Percentiles rank a stretch among this genome's conserved stretches.
These are phyloP conservation scores for Rhineura floridana DNA, from an alignment of 2,113 vertebrate genomes.

Conservation along the genomic window DNA sequence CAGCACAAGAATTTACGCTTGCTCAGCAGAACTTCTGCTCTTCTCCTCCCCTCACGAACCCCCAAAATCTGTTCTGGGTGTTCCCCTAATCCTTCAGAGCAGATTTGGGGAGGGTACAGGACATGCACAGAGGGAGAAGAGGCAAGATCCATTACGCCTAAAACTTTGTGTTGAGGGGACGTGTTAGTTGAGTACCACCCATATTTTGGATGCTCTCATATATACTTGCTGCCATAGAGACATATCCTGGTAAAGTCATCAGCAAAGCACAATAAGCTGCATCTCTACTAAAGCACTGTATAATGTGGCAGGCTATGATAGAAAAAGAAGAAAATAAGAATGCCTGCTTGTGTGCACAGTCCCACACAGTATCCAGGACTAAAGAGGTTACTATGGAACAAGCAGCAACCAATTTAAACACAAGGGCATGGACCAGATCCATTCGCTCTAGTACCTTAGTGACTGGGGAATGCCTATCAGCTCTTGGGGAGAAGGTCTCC, in stretches of 20 bases:
- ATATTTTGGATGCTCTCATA: neutral
- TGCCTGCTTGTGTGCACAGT: neutral
- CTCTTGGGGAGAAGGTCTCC: neutral
- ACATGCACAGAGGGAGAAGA: no score
- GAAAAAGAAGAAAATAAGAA: neutral
- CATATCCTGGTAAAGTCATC: neutral
- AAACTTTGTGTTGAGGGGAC: no score
- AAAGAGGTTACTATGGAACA: neutral
- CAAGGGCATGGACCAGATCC: neutral
- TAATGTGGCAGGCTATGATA: neutral
- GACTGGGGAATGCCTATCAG: neutral
- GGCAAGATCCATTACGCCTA: no score
- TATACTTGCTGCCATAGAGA: neutral
- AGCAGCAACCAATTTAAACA: neutral
- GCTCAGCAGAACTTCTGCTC: no score
- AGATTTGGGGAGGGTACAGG: no score
- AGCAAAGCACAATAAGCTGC: neutral
- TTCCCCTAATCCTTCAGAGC: no score
- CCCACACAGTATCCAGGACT: neutral
- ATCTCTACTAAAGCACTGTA: neutral
- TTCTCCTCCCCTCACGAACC: no score
- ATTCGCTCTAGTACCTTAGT: neutral
- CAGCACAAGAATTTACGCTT: no score
- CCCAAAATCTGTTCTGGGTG: no score
- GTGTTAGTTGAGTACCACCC: no score